Evolutionary conservation across 2,888 invertebrate genomes (phyloP).

Genomic region (Julus scandinavius): DNA sequence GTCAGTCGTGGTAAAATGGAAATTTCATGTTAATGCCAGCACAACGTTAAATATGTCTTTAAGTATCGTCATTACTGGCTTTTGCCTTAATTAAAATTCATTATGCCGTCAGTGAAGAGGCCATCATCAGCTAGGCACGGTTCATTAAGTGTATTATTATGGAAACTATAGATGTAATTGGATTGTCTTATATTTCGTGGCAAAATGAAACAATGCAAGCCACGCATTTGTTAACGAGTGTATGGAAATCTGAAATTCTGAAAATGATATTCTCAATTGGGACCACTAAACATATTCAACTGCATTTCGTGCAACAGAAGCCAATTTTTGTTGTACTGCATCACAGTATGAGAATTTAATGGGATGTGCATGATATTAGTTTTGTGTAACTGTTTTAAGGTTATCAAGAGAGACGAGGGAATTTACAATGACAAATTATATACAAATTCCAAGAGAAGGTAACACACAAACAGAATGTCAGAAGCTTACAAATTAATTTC

Average conservation of each 20-base stretch:
- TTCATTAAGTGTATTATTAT: conserved; percentile 45
- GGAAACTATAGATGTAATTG: conserved; percentile 33
- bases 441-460: no score
- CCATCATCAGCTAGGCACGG: conserved; percentile 1
- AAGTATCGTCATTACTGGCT: conserved; percentile 36
- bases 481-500: no score
- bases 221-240: background rate
- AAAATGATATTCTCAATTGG: background rate
- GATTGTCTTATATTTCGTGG: conserved; percentile 5
- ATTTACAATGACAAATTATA: no score
- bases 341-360: no score
- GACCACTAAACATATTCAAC: background rate
- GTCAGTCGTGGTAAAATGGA: conserved; percentile 43
- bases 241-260: background rate
- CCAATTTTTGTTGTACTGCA: background rate
- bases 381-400: no score
- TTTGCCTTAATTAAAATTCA: conserved; percentile 45
- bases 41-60: conserved; percentile 45
- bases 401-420: no score
- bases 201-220: conserved; percentile 17
- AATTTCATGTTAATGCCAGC: conserved; percentile 43
- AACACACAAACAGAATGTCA: no score
- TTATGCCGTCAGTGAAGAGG: conserved; percentile 31
- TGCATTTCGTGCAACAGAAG: background rate
- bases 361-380: no score